Base-by-base conservation (phyloP, 2,797 vertebrate species). In the Eulemur coronatus region DNA sequence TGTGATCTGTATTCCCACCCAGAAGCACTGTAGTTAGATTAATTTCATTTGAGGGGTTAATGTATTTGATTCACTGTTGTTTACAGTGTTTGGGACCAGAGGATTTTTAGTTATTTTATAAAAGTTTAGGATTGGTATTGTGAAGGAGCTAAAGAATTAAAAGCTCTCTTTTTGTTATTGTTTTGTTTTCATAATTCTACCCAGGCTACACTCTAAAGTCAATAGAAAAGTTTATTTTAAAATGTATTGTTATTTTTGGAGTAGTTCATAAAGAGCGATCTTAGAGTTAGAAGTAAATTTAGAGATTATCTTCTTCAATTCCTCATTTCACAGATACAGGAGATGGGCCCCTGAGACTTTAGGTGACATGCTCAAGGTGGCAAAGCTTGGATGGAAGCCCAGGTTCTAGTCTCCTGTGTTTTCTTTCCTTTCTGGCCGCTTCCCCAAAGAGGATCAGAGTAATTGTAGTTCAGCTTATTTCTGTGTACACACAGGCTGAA, bases 81-180 rank as follows among this genome's bases (percentile, higher is more conserved):
- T 80, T 55, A 65, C 4, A 67, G 6, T 52, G 4, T 57, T 93
- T 55, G 30, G 84, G 38, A 84, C 24, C 5, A 75, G n/a, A 82
- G 17, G 65, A 38, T 84, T 63, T 90, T 92, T 52, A 52, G 12
- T 95, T 81, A 38, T 57, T 70, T 89, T 92, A 1, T 55, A 55
- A 81, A 73, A 84, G 30, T 59, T 94, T 20, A 70, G 28, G 43
- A 46, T 48, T 91, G 46, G 17, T 94, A 69, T 43, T 86, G 30
- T 95, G 55, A 93, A 87, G 52, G 95, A 91, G 57, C 57, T 48
- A 72, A 84, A 96, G 75, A 89, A 94, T 93, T 55, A n/a, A n/a
- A 89, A 93, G 6, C 50, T 94, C 35, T 70, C 41, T 76, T 94
- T 96, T 94, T 86, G 59, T 91, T 57, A 55, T 41, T 82, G 43